Evolutionary conservation across 2,888 invertebrate genomes (phyloP).

Genomic region (Mythimna albipuncta): DNA sequence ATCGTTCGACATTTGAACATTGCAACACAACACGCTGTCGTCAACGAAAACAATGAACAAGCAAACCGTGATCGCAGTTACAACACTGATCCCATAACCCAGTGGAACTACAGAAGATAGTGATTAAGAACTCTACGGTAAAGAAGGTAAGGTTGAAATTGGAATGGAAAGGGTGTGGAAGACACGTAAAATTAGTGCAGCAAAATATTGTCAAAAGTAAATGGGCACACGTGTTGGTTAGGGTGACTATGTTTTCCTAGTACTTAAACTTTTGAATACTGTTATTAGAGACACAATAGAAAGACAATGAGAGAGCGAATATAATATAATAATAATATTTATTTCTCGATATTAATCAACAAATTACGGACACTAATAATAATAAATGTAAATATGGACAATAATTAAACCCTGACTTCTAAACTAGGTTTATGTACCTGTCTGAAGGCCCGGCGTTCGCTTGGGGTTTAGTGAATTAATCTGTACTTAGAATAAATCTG

Average conservation of each 20-base stretch:
- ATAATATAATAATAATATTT: too few relatives aligned
- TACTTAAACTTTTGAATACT: not conserved
- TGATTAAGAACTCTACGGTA: not conserved
- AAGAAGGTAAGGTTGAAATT: constrained; percentile 31
- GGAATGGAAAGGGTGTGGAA: not conserved
- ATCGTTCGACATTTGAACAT: constrained; percentile 61
- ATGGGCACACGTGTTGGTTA: constrained; percentile 52
- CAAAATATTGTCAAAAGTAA: constrained; percentile 58
- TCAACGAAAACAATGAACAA: constrained; percentile 67
- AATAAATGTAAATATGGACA: too few relatives aligned
- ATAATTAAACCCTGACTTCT: too few relatives aligned
- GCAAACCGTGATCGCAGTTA: constrained; percentile 55
- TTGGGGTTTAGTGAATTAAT: too few relatives aligned
- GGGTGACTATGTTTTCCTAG: constrained; percentile 7
- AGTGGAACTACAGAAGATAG: not conserved
- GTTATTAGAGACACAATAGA: too few relatives aligned
- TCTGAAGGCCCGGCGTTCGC: too few relatives aligned
- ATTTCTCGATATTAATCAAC: too few relatives aligned
- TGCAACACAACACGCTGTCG: constrained; percentile 57
- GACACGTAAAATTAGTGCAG: constrained; percentile 58
- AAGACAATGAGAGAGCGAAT: too few relatives aligned
- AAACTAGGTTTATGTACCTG: too few relatives aligned
- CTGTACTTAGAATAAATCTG: too few relatives aligned
- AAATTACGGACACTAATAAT: too few relatives aligned
- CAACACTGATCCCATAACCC: constrained; percentile 47